Conservation (phyloP, 2,797 vertebrate species). For the Poecilia wingei region DNA sequence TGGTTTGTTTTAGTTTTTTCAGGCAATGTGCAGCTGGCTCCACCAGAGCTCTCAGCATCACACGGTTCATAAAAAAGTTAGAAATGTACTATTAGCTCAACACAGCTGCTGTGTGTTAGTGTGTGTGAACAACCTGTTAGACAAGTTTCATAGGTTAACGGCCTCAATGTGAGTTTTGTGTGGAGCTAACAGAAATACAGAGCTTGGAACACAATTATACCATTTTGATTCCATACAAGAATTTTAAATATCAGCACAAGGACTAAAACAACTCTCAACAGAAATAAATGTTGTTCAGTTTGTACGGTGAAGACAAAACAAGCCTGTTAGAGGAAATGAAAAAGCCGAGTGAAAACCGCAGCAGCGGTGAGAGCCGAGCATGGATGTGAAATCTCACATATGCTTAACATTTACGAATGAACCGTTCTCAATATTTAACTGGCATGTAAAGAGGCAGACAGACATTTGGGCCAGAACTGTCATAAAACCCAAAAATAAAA, state of each 20-base stretch:
- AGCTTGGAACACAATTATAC: not conserved
- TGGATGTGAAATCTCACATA: conserved; percentile 72
- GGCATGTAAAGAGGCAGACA: conserved; percentile 18
- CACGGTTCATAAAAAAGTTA: not conserved
- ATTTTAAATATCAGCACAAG: not conserved
- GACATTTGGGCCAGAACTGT: conserved; percentile 10
- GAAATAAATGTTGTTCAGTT: not conserved
- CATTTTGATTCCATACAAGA: not conserved
- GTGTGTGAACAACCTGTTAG: not conserved
- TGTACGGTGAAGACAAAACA: conserved; percentile 8
- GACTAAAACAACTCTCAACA: not conserved
- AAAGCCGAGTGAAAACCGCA: conserved; percentile 11
- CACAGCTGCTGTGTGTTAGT: not conserved
- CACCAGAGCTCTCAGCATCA: too few relatives aligned
- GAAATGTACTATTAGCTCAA: not conserved
- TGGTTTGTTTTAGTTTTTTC: too few relatives aligned
- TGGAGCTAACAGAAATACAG: not conserved
- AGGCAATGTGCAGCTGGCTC: too few relatives aligned
- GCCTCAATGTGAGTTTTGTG: not conserved
- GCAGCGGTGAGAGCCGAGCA: conserved; percentile 54
- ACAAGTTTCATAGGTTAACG: not conserved
- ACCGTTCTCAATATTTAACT: conserved; percentile 24
- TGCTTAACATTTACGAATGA: conserved; percentile 49
- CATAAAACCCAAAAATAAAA: not conserved
- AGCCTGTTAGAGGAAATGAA: conserved; percentile 16